Evolutionary conservation across 2,888 invertebrate species (phyloP).

Genomic region (Xylocampa areola): DNA sequence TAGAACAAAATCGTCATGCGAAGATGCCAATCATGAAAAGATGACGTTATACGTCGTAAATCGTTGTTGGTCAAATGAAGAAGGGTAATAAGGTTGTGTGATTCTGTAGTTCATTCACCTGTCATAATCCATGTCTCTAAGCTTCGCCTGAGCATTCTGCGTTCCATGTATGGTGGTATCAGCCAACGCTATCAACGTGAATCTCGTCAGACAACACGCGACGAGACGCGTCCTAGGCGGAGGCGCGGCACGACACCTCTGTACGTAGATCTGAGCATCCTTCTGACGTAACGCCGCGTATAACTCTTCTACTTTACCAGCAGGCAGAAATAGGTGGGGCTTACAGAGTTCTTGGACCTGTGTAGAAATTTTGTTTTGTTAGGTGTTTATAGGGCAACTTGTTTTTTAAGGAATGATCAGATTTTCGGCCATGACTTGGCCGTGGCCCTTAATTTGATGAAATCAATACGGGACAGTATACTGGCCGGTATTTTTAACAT

Average conservation of each 20-base stretch:
- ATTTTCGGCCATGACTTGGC: no score
- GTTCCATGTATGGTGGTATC: slow-evolving; percentile 96
- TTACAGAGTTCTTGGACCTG: slow-evolving; percentile 93
- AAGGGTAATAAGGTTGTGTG: no score
- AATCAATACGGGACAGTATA: no score
- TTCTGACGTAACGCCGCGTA: slow-evolving; percentile 96
- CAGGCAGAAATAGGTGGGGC: slow-evolving; percentile 95
- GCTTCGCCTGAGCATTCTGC: slow-evolving; percentile 92
- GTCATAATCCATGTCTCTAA: slow-evolving; percentile 95
- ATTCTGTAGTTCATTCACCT: slow-evolving; percentile 87
- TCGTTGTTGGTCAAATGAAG: no score
- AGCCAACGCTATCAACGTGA: slow-evolving; percentile 92
- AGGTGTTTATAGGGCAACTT: no score
- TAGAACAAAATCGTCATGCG: no score
- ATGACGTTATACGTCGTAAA: no score
- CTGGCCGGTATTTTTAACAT: no score
- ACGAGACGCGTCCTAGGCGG: slow-evolving; percentile 92
- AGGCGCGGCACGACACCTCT: slow-evolving; percentile 91
- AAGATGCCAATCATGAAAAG: no score
- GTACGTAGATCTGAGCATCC: slow-evolving; percentile 98
- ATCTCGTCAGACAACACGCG: slow-evolving; percentile 95
- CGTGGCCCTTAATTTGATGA: no score
- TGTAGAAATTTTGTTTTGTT: background rate
- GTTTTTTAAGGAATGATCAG: no score
- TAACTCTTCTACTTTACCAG: slow-evolving; percentile 96